Base-by-base conservation (phyloP, 2,797 vertebrate genomes). In the Rhinophrynus dorsalis region DNA sequence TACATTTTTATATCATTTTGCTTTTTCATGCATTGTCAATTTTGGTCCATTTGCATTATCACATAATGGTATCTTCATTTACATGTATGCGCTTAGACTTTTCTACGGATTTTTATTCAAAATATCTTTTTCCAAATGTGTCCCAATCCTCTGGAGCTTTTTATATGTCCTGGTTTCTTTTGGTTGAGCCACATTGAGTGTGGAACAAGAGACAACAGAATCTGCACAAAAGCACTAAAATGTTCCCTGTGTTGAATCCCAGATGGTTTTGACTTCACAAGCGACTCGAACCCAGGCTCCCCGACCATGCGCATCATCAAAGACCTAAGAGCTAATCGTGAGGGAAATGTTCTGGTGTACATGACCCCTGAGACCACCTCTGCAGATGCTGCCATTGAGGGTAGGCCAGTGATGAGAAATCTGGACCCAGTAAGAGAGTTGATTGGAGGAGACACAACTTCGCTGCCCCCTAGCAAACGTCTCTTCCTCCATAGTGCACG, bases 241-340 rank as follows among this genome's bases (percentile, higher is more conserved):
- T 96, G 78, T 95, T 93, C 81, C 55, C 45, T 95, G 89, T 96
- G 95, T 99, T 96, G 94, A 96, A 95, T 98, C 96, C 93, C 97
- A 98, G 97, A 98, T 98, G 94, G 96, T 96, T 96, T 99, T 97
- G 97, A 99, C 96, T 90, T 94, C 95, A 95, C 96, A 89, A 92
- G 83, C 80, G 96, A 97, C 85, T 92, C 93, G 89, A 95, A 91
- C 91, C 86, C 84, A 88, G 84, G 94, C 95, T 93, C 85, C 90
- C 92, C 92, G 87, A 86, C 91, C 91, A 93, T 92, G 87, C 89
- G 86, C 88, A 84, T 88, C 84, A 91, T 85, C 88, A 89, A 88
- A 94, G 94, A 95, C 82, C 88, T 91, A 79, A 86, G 91, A 82
- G 90, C 92, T 91, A 94, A 89, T 89, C 93, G 86, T 88, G 93